Evolutionary conservation across 2,888 invertebrate species (phyloP), one percentile per base, ranked within the genome.

Genomic region (Meiosimyza platycephala): DNA sequence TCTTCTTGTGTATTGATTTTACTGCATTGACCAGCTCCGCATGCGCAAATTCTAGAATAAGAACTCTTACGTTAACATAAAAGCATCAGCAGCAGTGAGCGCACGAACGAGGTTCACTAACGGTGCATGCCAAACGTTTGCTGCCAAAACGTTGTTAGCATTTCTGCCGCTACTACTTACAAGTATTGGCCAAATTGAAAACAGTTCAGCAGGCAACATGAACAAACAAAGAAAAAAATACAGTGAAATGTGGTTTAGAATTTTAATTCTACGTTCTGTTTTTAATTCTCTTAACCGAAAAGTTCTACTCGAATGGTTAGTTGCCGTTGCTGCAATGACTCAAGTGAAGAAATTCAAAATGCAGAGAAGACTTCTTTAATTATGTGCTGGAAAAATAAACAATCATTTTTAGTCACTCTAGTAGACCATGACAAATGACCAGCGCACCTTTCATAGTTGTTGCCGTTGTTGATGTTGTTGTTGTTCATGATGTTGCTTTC

Each of bases 61-160:
- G n/a, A 62, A 62, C 4, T 16, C 7, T n/a, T 6, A 40, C 40
- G 40, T 9, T 40, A 40, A 6, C 40, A 40, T 9, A 40, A 40
- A 40, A 40, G 1, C 3, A 40, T 7, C 40, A 40, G 40, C 40
- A 40, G 40, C 9, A n/a, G n/a, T 47, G 51, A 9, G 40, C 28
- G 22, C 64, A 64, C 18, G 64, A 64, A 64, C 48, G 64, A 64
- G 64, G 64, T 64, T 51, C 16, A 48, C 48, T 64, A 64, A 64
- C 64, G 64, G 50, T 50, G 6, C n/a, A 50, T 15, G n/a, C 9
- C 7, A 9, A 40, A 40, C 40, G 40, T 40, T 40, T 40, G 40
- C 62, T 64, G 50, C 50, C 64, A 64, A 50, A 64, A 50, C 12
- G 48, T 64, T 48, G 12, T 28, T 28, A 51, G 18, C n/a, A 15